These are phyloP conservation scores for Dreissena polymorpha DNA, from an alignment of 1,140 invertebrate species.

Conservation along the genomic window DNA sequence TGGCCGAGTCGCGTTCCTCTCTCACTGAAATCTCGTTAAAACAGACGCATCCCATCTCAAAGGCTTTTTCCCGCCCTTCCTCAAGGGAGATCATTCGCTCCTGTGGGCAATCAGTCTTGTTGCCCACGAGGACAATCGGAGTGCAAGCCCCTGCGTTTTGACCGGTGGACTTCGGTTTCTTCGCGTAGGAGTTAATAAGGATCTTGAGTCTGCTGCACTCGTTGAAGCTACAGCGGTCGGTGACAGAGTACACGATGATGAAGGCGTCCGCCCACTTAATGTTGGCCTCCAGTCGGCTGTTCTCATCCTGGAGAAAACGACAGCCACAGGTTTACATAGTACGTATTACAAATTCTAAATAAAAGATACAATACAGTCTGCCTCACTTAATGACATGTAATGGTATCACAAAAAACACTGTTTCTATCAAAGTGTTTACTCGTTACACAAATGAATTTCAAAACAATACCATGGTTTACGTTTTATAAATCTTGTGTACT, in stretches of 20 bases:
- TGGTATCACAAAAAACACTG: too few species aligned
- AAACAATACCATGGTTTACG: too few species aligned
- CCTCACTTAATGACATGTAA: too few species aligned
- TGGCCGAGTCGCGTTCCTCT: slow-evolving; percentile 85
- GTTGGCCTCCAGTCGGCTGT: slow-evolving; percentile 87
- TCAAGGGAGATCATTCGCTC: slow-evolving; percentile 92
- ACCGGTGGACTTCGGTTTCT: slow-evolving; percentile 83
- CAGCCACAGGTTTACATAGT: too few species aligned
- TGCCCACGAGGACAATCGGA: slow-evolving; percentile 88
- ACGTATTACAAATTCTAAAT: too few species aligned
- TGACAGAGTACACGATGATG: slow-evolving; percentile 94
- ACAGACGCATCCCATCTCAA: slow-evolving; percentile 87
- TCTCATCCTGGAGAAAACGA: slow-evolving; percentile 83
- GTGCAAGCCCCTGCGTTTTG: slow-evolving; percentile 82
- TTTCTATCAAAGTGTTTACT: too few species aligned
- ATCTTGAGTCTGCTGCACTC: slow-evolving; percentile 90
- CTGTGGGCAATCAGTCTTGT: slow-evolving; percentile 95
- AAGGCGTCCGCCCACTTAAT: slow-evolving; percentile 94
- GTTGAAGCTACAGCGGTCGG: slow-evolving; percentile 91
- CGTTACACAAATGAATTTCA: too few species aligned
- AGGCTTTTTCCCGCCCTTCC: slow-evolving; percentile 87
- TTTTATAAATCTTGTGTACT: too few species aligned
- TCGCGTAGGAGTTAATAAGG: slow-evolving; percentile 89
- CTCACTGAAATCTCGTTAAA: slow-evolving; percentile 91
- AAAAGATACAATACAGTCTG: too few species aligned